Base-by-base conservation (phyloP, 2,888 invertebrate species). In the Platycheirus rosarum region DNA sequence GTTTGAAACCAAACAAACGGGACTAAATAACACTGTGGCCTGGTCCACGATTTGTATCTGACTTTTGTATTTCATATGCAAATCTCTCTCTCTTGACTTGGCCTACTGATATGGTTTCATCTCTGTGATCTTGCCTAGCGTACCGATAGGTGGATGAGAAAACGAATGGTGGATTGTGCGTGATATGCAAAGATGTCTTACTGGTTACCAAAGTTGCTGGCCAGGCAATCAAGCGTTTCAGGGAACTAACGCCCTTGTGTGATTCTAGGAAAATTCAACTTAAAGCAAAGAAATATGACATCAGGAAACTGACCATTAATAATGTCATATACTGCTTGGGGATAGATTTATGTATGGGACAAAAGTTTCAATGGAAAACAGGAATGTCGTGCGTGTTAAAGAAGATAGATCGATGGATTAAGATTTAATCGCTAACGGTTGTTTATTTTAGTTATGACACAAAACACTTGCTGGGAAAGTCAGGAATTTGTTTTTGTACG, bases 61-160 rank as follows among this genome's bases (percentile, higher is more conserved):
- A 4, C 13, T 16, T 44, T 60, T 44, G 66, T 55, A 57, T 51
- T 78, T 78, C 63, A 57, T 74, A 75, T 79, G 79, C 75, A 79
- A 75, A 79, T 79, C 69, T 78, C 37, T 57, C 32, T 63, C 55
- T n/a, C 16, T 7, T 7, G 14, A 35, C 60, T 79, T 79, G 79
- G 75, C 79, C 79, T 79, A 79, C 75, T 79, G 75, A 79, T 79
- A 79, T 79, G 75, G 63, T 75, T 79, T 79, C 69, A 46, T 57
- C 63, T 65, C 48, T 65, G 55, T 8, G 53, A 42, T 32, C 51
- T 49, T 57, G 40, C 14, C n/a, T 37, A 44, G 26, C 29, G 44
- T 44, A 18, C 23, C 16, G 42, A 16, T 3, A 29, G n/a, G 13
- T 6, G 18, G 9, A 11, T 1, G 14, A 63, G 49, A 46, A 40